phyloP scores from a whole-genome alignment of 1,140 invertebrate genomes.

The Heliconius himera region DNA sequence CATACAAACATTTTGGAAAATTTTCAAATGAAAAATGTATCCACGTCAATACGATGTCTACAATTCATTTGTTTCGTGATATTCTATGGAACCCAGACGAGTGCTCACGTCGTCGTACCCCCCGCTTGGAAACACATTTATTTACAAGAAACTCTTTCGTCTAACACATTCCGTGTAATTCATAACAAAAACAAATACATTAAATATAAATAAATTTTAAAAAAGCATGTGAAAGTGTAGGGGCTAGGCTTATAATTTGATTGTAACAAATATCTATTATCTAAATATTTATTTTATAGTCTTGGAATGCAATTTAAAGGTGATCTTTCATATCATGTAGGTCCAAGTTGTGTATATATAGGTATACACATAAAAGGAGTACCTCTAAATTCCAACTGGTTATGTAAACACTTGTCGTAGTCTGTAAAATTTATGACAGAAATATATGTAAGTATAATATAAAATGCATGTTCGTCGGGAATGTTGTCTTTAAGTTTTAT shows the following conservation, averaged over 20 bases:
- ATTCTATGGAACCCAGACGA: slow-evolving; percentile 12
- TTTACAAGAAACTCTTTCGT: slow-evolving; percentile 51
- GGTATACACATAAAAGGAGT: neutral
- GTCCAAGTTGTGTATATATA: neutral
- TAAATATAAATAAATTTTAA: slow-evolving; percentile 23
- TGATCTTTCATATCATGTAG: neutral
- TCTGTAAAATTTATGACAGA: slow-evolving; percentile 57
- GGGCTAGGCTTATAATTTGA: neutral
- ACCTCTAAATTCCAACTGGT: slow-evolving; percentile 54
- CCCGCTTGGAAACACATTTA: slow-evolving; percentile 52
- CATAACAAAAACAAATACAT: slow-evolving; percentile 35
- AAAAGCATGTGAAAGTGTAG: neutral
- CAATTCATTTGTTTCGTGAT: slow-evolving; percentile 34
- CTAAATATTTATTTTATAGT: neutral
- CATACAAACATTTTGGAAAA: neutral
- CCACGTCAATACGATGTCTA: slow-evolving; percentile 33
- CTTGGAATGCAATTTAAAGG: neutral
- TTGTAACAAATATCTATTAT: neutral
- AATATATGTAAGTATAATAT: slow-evolving; percentile 55
- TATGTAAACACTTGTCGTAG: slow-evolving; percentile 63
- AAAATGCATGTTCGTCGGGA: slow-evolving; percentile 52
- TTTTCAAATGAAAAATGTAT: slow-evolving; percentile 29
- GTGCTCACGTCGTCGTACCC: slow-evolving; percentile 39
- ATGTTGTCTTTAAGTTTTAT: slow-evolving; percentile 59
- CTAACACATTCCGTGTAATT: slow-evolving; percentile 32